Evolutionary conservation across 2,113 vertebrate genomes (phyloP), one percentile per base, ranked within the genome.

Genomic region (Ceuthmochares aereus): DNA sequence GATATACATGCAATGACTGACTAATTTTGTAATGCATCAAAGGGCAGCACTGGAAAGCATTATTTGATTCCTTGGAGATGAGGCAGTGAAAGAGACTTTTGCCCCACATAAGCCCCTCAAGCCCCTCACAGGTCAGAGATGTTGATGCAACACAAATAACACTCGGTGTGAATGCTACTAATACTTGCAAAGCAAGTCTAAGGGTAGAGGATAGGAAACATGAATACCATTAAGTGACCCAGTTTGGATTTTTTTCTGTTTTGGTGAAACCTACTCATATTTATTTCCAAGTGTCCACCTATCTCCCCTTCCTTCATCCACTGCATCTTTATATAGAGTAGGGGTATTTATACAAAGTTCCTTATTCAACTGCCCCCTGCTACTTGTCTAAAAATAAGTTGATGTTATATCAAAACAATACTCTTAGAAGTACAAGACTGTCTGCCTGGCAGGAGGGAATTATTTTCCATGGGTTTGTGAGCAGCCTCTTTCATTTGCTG

Each of bases 1-100:
- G 1, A 47, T 63, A 18, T 3, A 75, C 42, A 20, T 84, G n/a
- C 32, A 54, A 29, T 0, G 1, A 52, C 21, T 58, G 49, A 40
- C 25, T 52, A 17, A 27, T 67, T 95, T n/a, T 54, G 52, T 81
- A 74, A 75, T 30, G n/a, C 42, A 74, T 32, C 59, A 29, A 80
- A 78, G 55, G 36, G 34, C n/a, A 56, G 27, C 30, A 27, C 58
- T 70, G 66, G 49, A 54, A 76, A 89, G 56, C 18, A 64, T 36
- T 55, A 45, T 19, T 51, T 83, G 36, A 26, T 29, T 87, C 64
- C n/a, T 22, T 72, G 40, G 43, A 81, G 54, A 56, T 15, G 36
- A 25, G 10, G 13, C 54, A 89, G 12, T 43, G 52, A 32, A 66
- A 63, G 30, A 25, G 43, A n/a, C 51, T 55, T 34, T 20, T 0